Evolutionary conservation across 2,113 vertebrate genomes (phyloP).

Genomic region (Galbula dea): DNA sequence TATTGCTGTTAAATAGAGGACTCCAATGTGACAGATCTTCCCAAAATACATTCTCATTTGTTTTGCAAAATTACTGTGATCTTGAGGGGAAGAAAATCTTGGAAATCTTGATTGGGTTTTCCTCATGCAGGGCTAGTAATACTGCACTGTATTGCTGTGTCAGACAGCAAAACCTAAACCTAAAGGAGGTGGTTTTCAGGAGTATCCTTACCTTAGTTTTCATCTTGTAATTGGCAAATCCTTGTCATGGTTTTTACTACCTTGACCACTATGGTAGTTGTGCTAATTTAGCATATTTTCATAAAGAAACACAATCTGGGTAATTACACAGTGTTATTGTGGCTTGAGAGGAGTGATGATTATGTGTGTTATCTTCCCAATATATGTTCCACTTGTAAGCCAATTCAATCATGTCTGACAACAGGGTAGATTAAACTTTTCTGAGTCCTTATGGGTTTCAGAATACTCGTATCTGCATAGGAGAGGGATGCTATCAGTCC

Average conservation of each 20-base stretch:
- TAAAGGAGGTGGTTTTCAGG: neutral
- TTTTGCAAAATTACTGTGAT: neutral
- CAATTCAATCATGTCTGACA: neutral
- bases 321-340: neutral
- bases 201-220: neutral
- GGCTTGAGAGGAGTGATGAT: neutral
- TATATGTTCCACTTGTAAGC: neutral
- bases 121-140: no score
- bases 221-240: neutral
- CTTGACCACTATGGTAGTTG: neutral
- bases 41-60: neutral
- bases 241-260: neutral
- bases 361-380: neutral
- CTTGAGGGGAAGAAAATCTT: no score
- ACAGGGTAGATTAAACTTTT: neutral
- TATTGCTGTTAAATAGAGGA: neutral
- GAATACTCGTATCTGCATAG: neutral
- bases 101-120: no score
- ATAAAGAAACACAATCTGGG: neutral
- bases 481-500: neutral
- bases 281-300: neutral
- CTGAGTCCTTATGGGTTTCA: neutral
- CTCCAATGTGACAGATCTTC: neutral
- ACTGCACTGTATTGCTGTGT: neutral
- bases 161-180: neutral